Conservation (phyloP, 2,797 vertebrate species). For the Gila robusta region DNA sequence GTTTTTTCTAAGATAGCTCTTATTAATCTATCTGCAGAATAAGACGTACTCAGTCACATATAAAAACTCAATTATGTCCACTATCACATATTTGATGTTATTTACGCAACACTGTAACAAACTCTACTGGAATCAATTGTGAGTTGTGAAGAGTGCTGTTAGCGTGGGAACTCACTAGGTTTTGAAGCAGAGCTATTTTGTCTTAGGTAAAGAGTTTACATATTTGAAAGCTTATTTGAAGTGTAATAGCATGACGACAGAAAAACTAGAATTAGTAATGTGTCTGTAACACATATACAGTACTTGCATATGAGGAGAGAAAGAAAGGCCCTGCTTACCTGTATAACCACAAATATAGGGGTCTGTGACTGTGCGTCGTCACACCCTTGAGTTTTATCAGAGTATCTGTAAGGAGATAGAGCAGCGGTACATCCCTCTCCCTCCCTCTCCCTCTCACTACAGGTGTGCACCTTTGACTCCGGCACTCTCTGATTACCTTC, state of each 20-base stretch:
- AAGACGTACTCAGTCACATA: background rate
- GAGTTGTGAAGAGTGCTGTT: background rate
- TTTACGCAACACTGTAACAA: background rate
- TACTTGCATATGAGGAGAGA: background rate
- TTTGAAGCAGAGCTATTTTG: background rate
- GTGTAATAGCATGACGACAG: background rate
- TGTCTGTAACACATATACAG: background rate
- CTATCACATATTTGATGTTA: background rate
- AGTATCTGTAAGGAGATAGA: background rate
- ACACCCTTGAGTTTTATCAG: slow-evolving; percentile 26
- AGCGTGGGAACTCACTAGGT: background rate
- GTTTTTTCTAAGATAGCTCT: background rate
- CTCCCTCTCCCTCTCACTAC: slow-evolving; percentile 17
- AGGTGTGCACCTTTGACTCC: slow-evolving; percentile 47
- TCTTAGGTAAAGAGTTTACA: slow-evolving; percentile 16
- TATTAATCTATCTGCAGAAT: background rate
- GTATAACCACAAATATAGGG: slow-evolving; percentile 32
- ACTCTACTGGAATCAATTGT: background rate
- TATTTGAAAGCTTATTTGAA: background rate
- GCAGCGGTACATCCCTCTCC: background rate
- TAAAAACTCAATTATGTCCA: too few species aligned
- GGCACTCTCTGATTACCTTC: slow-evolving; percentile 44
- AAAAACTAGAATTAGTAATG: slow-evolving; percentile 18
- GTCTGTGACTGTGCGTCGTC: slow-evolving; percentile 1
- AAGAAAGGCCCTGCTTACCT: background rate